phyloP scores from a whole-genome alignment of 2,888 invertebrate genomes.

The Galeruca laticollis region DNA sequence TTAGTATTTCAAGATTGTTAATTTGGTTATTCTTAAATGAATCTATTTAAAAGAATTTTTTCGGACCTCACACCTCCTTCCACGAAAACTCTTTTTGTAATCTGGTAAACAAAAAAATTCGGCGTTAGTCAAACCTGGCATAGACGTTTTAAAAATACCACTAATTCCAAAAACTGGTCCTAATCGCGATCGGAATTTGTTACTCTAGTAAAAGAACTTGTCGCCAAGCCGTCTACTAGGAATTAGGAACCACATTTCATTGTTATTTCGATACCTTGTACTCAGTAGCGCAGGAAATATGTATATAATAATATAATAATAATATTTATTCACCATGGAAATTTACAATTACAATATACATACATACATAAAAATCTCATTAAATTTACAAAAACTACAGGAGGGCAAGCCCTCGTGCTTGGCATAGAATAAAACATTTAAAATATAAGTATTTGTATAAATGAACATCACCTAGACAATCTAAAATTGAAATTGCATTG shows the following conservation, averaged over 20 bases:
- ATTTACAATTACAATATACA: too few relatives aligned
- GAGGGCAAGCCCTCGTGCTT: too few relatives aligned
- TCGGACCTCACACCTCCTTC: constrained; percentile 3
- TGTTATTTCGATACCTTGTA: background rate
- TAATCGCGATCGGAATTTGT: constrained; percentile 27
- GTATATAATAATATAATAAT: too few relatives aligned
- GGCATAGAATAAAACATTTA: too few relatives aligned
- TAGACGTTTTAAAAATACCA: constrained; percentile 9
- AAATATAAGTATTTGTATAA: too few relatives aligned
- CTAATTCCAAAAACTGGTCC: constrained; percentile 29
- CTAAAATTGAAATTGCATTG: too few relatives aligned
- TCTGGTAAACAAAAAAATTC: constrained; percentile 6
- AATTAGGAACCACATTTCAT: constrained; percentile 29
- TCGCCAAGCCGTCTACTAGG: constrained; percentile 38
- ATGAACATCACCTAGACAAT: too few relatives aligned
- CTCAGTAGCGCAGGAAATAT: background rate
- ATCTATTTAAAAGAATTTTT: background rate
- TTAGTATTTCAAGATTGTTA: too few relatives aligned
- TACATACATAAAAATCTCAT: too few relatives aligned
- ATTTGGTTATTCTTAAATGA: background rate
- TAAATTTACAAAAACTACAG: too few relatives aligned
- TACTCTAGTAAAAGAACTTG: constrained; percentile 28
- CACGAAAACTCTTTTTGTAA: constrained; percentile 11
- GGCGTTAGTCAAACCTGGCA: background rate
- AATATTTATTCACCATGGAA: too few relatives aligned